A percentile compares a stretch with the other conserved stretches of the same genome.
These are phyloP conservation scores for Rhaphigaster nebulosa DNA, from an alignment of 2,888 invertebrate genomes.

Conservation along the genomic window DNA sequence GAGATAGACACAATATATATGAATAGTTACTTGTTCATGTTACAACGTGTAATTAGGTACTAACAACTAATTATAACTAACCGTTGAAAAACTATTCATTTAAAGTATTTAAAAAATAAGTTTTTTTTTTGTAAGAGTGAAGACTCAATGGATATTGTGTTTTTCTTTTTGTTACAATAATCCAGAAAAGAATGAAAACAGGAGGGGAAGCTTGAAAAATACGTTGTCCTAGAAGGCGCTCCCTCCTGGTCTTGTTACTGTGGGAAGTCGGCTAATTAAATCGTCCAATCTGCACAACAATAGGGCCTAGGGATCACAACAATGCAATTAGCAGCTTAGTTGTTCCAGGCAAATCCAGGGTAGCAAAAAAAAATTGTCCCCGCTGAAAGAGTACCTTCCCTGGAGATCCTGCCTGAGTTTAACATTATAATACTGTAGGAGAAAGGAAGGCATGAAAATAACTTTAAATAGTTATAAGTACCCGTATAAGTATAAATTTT, in stretches of 20 bases:
- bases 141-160: neutral
- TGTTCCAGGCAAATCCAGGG: neutral
- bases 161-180: neutral
- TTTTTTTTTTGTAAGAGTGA: neutral
- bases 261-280: slow-evolving; percentile 43
- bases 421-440: neutral
- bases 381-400: neutral
- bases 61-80: neutral
- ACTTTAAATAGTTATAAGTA: no score
- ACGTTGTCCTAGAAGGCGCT: neutral
- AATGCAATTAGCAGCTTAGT: slow-evolving; percentile 25
- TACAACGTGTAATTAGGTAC: neutral
- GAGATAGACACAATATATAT: no score
- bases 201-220: slow-evolving; percentile 2
- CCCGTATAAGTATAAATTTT: no score
- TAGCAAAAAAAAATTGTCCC: neutral
- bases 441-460: no score
- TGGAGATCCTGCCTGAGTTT: neutral
- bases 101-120: neutral
- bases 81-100: neutral
- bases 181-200: neutral
- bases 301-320: neutral
- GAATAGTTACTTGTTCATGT: no score
- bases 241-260: slow-evolving; percentile 26
- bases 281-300: slow-evolving; percentile 42